Evolutionary conservation across 2,113 vertebrate genomes (phyloP), one percentile per base, ranked within the genome.

Genomic region (Platanista minor): DNA sequence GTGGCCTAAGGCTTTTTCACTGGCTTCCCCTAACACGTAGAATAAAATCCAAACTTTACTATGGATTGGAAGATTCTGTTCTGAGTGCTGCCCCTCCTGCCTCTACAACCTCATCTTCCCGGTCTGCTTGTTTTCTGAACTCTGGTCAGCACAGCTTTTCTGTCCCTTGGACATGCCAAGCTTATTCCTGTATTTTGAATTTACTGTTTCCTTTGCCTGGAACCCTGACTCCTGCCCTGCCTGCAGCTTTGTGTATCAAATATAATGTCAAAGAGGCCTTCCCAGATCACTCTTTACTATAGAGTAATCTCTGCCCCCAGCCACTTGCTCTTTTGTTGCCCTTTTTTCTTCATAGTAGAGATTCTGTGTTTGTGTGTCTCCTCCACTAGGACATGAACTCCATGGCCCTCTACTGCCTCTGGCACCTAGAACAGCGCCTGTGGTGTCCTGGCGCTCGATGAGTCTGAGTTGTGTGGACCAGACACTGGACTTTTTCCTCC

Each of bases 121-220:
- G 0, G 84, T 27, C 8, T 49, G 52, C 46, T 74, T 71, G 20
- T 39, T 69, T 5, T 18, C 31, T 59, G 11, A 36, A 27, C 41
- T 77, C 54, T 66, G 88, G 39, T 54, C n/a, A 27, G 21, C 23
- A 41, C 31, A 49, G 36, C 31, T 11, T n/a, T 66, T 39, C 43
- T 71, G 62, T 78, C 49, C 27, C 7, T 33, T 62, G 57, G 61
- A 27, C 23, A 20, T 49, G 25, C n/a, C 39, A 72, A 20, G 43
- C 78, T 67, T 5, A 2, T 72, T n/a, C 2, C 64, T 86, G 15
- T 57, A 3, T 82, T 91, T 81, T 96, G 41, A 94, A 33, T 95
- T 71, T 69, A 1, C 4, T n/a, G 10, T 90, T 94, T 84, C 21
- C 33, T 83, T 91, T 88, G 15, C 41, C 10, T 36, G 46, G 5